These are phyloP conservation scores for Apotomis betuletana DNA, from an alignment of 2,888 invertebrate species.

Conservation along the genomic window DNA sequence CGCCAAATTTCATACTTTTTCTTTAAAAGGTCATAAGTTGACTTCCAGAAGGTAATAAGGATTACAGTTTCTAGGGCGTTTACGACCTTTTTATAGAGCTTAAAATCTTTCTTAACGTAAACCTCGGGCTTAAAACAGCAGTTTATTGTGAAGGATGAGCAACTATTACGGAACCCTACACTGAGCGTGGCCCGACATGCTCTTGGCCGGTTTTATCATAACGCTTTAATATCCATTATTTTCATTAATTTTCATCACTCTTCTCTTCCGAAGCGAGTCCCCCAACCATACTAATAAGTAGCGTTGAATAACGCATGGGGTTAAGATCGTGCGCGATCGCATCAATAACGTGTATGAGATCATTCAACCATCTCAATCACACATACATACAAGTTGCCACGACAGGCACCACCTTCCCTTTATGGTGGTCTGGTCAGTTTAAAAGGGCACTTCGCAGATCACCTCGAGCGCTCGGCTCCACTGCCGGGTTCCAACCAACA, in stretches of 20 bases:
- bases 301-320: slow-evolving; percentile 44
- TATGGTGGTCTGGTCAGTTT: slow-evolving; percentile 54
- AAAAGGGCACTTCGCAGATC: slow-evolving; percentile 69
- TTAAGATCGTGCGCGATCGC: slow-evolving; percentile 48
- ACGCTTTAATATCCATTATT: slow-evolving; percentile 1
- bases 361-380: slow-evolving; percentile 52
- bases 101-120: no score
- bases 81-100: no score
- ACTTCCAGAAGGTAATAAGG: no score
- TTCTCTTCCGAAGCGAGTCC: slow-evolving; percentile 1
- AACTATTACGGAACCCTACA: no score
- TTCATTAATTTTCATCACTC: slow-evolving; percentile 28
- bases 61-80: no score
- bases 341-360: slow-evolving; percentile 53
- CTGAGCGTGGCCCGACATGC: no score
- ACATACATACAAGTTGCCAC: slow-evolving; percentile 43
- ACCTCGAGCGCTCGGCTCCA: slow-evolving; percentile 58
- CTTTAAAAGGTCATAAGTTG: no score
- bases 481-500: slow-evolving; percentile 68
- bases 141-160: no score
- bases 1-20: no score
- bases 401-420: slow-evolving; percentile 54
- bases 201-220: no score
- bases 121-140: no score
- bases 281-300: slow-evolving; percentile 28